Evolutionary conservation across 2,113 vertebrate species (phyloP).

Genomic region (Arizona elegans): DNA sequence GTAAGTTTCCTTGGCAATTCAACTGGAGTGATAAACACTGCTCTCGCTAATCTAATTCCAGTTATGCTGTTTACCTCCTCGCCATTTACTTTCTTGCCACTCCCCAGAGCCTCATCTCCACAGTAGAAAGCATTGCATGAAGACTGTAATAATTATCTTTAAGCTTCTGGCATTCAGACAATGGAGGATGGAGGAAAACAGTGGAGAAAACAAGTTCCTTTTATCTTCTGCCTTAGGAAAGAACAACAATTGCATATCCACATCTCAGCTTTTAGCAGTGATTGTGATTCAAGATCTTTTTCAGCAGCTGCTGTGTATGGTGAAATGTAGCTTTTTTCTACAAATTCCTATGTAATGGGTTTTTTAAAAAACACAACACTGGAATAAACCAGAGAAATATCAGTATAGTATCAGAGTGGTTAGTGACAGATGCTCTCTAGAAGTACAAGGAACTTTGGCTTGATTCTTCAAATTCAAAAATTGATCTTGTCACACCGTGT

Average conservation of each 20-base stretch:
- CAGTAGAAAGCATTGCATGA: constrained; percentile 13
- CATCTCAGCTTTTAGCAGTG: not conserved
- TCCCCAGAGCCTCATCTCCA: constrained; percentile 27
- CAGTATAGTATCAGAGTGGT: not conserved
- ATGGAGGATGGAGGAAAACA: not conserved
- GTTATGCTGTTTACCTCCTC: constrained; percentile 19
- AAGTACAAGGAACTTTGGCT: not conserved
- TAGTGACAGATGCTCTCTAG: not conserved
- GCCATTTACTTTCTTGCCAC: constrained; percentile 2
- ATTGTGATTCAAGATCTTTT: not conserved
- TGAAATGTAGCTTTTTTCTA: not conserved
- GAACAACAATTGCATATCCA: not conserved
- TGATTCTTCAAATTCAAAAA: constrained; percentile 7
- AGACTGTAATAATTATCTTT: constrained; percentile 11
- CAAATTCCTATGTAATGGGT: not conserved
- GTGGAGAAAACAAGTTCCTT: constrained; percentile 13
- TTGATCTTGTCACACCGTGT: not conserved
- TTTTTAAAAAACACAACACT: not conserved
- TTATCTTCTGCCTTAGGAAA: not conserved
- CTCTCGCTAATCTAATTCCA: not conserved
- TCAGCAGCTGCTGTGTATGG: not conserved
- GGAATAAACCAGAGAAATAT: not conserved
- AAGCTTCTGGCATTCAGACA: constrained; percentile 10
- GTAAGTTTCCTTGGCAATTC: not conserved
- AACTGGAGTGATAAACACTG: constrained; percentile 5